A percentile compares a stretch with the other conserved stretches of the same genome.
phyloP scores from a whole-genome alignment of 2,888 invertebrate species.

The Gortyna flavago region DNA sequence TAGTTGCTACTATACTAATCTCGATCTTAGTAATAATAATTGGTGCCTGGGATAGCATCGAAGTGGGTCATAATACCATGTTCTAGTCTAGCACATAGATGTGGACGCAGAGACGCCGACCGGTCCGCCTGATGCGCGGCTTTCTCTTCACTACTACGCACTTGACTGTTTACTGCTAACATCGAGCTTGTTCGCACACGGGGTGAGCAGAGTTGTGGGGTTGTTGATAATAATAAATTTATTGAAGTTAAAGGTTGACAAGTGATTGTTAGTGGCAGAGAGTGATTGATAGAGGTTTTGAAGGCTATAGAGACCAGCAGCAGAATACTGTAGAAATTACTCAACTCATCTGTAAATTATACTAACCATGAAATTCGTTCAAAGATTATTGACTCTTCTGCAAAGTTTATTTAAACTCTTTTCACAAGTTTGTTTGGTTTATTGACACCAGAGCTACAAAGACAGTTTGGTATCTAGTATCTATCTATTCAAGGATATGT shows the following conservation, averaged over 20 bases:
- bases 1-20: neutral
- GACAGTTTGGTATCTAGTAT: neutral
- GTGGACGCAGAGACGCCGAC: constrained; percentile 51
- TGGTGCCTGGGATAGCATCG: constrained; percentile 24
- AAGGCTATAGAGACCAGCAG: neutral
- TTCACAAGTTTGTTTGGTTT: neutral
- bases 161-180: constrained; percentile 35
- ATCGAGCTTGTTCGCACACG: constrained; percentile 8
- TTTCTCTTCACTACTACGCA: constrained; percentile 67
- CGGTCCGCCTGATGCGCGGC: constrained; percentile 68
- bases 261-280: neutral
- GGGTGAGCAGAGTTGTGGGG: neutral
- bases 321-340: neutral
- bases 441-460: neutral
- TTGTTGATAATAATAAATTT: neutral
- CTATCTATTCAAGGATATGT: constrained; percentile 29
- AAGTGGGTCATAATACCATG: constrained; percentile 63
- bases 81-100: constrained; percentile 62
- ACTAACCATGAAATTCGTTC: neutral
- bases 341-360: neutral
- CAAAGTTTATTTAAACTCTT: neutral
- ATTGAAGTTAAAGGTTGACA: neutral
- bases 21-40: constrained; percentile 6
- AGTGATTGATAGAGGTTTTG: neutral
- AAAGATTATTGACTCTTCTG: neutral